Evolutionary conservation across 2,888 invertebrate genomes (phyloP).

Genomic region (Prenolepis imparis): DNA sequence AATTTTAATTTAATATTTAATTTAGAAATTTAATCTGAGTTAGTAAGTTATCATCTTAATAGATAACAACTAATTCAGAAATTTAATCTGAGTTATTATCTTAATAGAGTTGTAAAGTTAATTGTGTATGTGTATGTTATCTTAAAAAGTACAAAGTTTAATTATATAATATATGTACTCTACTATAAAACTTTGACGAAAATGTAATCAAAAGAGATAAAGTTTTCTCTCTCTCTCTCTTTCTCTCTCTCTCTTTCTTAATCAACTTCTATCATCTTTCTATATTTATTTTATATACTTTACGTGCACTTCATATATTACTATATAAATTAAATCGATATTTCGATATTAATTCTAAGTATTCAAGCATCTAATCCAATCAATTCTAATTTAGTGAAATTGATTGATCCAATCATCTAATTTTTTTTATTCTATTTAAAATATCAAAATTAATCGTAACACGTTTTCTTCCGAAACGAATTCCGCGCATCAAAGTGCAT

Average conservation of each 20-base stretch:
- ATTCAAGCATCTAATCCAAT: not conserved
- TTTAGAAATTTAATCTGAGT: not conserved
- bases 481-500: not conserved
- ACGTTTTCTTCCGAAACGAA: not conserved
- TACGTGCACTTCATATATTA: too few species aligned
- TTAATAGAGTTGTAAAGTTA: not conserved
- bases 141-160: not conserved
- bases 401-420: too few species aligned
- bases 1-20: not conserved
- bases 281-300: not conserved
- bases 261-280: not conserved
- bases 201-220: not conserved
- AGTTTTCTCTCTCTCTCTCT: too few species aligned
- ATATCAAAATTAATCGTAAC: not conserved
- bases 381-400: not conserved
- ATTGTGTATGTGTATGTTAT: not conserved
- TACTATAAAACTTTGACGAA: not conserved
- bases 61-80: not conserved
- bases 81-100: not conserved
- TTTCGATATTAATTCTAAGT: not conserved
- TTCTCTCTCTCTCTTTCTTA: too few species aligned
- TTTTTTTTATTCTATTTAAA: too few species aligned
- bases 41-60: not conserved
- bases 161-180: not conserved
- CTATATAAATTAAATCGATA: not conserved